Evolutionary conservation across 2,113 vertebrate genomes (phyloP).

Genomic region (Coreoperca whiteheadi): DNA sequence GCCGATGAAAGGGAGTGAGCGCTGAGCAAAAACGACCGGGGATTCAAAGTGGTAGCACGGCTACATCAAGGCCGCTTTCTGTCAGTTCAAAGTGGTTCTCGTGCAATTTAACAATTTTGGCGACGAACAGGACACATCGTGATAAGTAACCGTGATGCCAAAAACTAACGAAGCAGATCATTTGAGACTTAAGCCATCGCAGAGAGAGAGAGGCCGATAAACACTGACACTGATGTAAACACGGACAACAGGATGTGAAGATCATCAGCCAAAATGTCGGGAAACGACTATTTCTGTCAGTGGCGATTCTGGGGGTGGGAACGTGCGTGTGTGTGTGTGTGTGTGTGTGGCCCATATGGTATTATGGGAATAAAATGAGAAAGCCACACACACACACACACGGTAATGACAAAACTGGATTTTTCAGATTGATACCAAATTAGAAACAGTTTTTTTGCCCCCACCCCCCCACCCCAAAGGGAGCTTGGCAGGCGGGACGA

Average conservation of each 20-base stretch:
- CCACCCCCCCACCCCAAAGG: conserved; percentile 7
- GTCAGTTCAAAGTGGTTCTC: not conserved
- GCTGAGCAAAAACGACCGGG: not conserved
- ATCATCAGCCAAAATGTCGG: conserved; percentile 49
- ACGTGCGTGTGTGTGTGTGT: conserved; percentile 23
- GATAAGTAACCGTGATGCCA: not conserved
- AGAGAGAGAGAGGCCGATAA: not conserved
- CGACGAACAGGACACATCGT: not conserved
- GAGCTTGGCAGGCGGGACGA: conserved; percentile 64
- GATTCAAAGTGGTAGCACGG: not conserved
- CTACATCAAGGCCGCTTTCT: conserved; percentile 1
- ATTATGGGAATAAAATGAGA: conserved; percentile 68
- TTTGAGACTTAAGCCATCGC: not conserved
- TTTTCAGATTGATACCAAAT: conserved; percentile 66
- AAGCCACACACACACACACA: conserved; percentile 36
- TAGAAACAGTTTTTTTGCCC: conserved; percentile 46
- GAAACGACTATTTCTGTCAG: conserved; percentile 72
- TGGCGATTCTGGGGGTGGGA: conserved; percentile 44
- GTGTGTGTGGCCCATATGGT: conserved; percentile 54
- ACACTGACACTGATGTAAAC: conserved; percentile 44
- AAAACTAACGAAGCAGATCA: not conserved
- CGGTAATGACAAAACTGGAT: conserved; percentile 58
- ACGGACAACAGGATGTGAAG: conserved; percentile 53
- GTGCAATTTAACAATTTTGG: not conserved
- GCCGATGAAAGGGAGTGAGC: not conserved